Evolutionary conservation across 2,888 invertebrate species (phyloP).

Genomic region (Watsonalla cultraria): DNA sequence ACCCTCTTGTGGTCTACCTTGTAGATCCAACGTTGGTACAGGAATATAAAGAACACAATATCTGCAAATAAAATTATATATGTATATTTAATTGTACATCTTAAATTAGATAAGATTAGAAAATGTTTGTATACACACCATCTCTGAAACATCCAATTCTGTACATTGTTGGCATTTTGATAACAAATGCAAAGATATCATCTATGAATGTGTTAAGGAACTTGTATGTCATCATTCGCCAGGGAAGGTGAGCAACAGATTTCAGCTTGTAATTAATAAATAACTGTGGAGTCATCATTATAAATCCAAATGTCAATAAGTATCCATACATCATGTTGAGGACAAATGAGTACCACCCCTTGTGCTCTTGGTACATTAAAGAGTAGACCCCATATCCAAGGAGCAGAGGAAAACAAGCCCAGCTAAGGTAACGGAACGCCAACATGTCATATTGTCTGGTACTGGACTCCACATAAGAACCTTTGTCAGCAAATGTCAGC

Average conservation of each 20-base stretch:
- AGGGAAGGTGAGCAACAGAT: slow-evolving; percentile 99
- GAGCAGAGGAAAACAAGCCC: slow-evolving; percentile 96
- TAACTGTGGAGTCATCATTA: slow-evolving; percentile 99
- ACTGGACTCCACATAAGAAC: slow-evolving; percentile 96
- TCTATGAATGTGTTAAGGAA: slow-evolving; percentile 99
- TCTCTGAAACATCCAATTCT: slow-evolving; percentile 98
- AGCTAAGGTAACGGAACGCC: slow-evolving; percentile 97
- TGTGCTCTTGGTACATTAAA: slow-evolving; percentile 96
- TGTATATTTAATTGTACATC: slow-evolving; percentile 4
- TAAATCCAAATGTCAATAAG: slow-evolving; percentile 98
- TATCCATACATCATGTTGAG: slow-evolving; percentile 98
- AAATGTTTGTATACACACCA: slow-evolving; percentile 71
- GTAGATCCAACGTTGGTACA: slow-evolving; percentile 99
- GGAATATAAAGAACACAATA: slow-evolving; percentile 98
- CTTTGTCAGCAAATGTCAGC: slow-evolving; percentile 92
- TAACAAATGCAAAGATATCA: slow-evolving; percentile 99
- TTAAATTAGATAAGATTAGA: slow-evolving; percentile 2
- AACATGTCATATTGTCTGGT: slow-evolving; percentile 96
- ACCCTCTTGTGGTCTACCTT: slow-evolving; percentile 96
- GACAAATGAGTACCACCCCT: slow-evolving; percentile 99
- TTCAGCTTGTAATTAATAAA: slow-evolving; percentile 99
- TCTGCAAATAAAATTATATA: slow-evolving; percentile 76
- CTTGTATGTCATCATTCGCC: slow-evolving; percentile 99
- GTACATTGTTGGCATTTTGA: slow-evolving; percentile 99
- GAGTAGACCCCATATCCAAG: slow-evolving; percentile 97